Evolutionary conservation across 2,888 invertebrate species (phyloP), one percentile per base, ranked within the genome.

Genomic region (Parascotia fuliginaria): DNA sequence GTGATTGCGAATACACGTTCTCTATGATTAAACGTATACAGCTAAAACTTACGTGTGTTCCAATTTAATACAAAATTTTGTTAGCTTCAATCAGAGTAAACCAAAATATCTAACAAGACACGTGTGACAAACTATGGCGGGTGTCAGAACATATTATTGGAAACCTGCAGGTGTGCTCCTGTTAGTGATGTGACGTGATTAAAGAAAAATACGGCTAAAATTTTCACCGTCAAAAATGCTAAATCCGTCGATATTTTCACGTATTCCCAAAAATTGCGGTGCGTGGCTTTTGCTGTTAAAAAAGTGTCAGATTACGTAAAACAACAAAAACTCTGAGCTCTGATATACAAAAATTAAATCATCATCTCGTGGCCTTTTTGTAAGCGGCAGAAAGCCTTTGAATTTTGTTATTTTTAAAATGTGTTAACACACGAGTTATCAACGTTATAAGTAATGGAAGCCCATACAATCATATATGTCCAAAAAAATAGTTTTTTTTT

Each of bases 101-200:
- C 52, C 19, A 19, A 49, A 47, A n/a, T n/a, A n/a, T n/a, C n/a
- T 54, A 51, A 52, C 49, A 59, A 47, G 60, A 38, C 49, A 37
- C 50, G 36, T 48, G 31, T 61, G 61, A 55, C 49, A 52, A 62
- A 66, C 59, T 49, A 59, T 34, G 44, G 48, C 51, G 63, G 53
- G 67, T 65, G 54, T 49, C 58, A 62, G 39, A 11, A 29, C 50
- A 57, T 57, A 59, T 67, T 75, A 75, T 75, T 71, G 64, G 61
- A 45, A 42, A 28, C 59, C 53, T 71, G 60, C 79, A 79, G 78
- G 69, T 73, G 66, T 28, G 52, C 31, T 29, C 6, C 32, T 22
- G 63, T 43, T 42, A 51, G 51, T 65, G 56, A 48, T 50, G 40
- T 43, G 41, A 43, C 33, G 47, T 58, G 59, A 62, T 62, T 62